Conservation (phyloP, 2,113 vertebrate species). For the Thunnus thynnus region DNA sequence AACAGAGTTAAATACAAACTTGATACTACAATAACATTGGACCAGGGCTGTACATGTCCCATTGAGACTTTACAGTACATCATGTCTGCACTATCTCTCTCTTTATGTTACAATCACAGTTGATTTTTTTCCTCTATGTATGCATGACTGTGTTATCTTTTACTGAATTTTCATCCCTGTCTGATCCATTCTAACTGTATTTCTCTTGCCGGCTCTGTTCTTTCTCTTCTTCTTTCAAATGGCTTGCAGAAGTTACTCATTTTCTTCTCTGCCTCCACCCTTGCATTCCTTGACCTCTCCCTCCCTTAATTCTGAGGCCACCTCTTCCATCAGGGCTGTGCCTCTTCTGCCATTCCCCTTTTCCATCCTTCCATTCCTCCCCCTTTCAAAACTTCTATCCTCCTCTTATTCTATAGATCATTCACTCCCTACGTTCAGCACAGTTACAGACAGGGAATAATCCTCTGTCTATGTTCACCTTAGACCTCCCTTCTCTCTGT, state of each 20-base stretch:
- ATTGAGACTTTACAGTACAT: background rate
- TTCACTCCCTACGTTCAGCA: constrained; percentile 49
- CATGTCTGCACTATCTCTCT: background rate
- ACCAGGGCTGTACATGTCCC: background rate
- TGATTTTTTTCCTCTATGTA: background rate
- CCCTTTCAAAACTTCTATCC: constrained; percentile 51
- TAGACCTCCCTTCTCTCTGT: constrained; percentile 41
- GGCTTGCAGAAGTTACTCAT: constrained; percentile 35
- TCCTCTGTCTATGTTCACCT: constrained; percentile 58
- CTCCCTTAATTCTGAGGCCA: constrained; percentile 56
- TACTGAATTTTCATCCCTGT: constrained; percentile 16
- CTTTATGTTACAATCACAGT: background rate
- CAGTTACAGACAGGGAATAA: constrained; percentile 57
- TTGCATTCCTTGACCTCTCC: constrained; percentile 70
- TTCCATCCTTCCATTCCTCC: constrained; percentile 40
- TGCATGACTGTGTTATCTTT: constrained; percentile 12
- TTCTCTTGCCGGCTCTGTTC: constrained; percentile 35
- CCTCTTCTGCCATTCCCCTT: constrained; percentile 58
- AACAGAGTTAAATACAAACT: constrained; percentile 1
- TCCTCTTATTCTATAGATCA: constrained; percentile 69
- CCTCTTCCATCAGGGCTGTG: constrained; percentile 58
- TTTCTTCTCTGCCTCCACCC: constrained; percentile 47
- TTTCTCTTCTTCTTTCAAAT: constrained; percentile 38
- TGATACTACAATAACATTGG: constrained; percentile 28
- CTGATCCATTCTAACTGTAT: constrained; percentile 14